phyloP scores from a whole-genome alignment of 2,113 vertebrate genomes.

The Melanerpes aurifrons region DNA sequence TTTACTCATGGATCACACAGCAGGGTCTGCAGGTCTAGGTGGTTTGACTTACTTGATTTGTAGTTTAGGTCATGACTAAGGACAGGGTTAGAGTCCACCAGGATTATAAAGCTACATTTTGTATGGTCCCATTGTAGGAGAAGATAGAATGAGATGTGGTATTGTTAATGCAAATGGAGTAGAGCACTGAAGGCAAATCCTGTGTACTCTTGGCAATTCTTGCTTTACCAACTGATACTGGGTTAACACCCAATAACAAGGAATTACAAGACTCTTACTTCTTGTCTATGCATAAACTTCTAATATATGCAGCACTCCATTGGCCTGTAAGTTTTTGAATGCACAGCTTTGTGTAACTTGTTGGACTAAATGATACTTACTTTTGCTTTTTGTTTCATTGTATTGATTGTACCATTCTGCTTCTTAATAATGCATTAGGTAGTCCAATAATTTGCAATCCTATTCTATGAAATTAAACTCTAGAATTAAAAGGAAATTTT shows the following conservation, averaged over 20 bases:
- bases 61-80: background rate
- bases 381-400: background rate
- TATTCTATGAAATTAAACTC: background rate
- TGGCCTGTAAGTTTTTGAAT: background rate
- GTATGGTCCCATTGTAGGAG: too few relatives aligned
- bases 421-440: background rate
- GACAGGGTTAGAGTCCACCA: background rate
- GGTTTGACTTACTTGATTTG: background rate
- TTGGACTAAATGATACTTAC: background rate
- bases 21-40: background rate
- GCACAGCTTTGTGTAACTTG: background rate
- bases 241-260: background rate
- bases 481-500: background rate
- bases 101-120: background rate
- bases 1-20: background rate
- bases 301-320: fast-evolving
- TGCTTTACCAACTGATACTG: fast-evolving
- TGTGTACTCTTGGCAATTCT: background rate
- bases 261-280: background rate
- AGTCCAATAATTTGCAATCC: background rate
- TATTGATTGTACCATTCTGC: background rate
- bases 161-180: background rate
- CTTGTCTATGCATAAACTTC: background rate
- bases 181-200: background rate
- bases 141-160: background rate